A percentile compares a stretch with the other conserved stretches of the same genome.
Evolutionary conservation across 2,888 invertebrate species (phyloP).

Genomic region (Heliconius cydno): DNA sequence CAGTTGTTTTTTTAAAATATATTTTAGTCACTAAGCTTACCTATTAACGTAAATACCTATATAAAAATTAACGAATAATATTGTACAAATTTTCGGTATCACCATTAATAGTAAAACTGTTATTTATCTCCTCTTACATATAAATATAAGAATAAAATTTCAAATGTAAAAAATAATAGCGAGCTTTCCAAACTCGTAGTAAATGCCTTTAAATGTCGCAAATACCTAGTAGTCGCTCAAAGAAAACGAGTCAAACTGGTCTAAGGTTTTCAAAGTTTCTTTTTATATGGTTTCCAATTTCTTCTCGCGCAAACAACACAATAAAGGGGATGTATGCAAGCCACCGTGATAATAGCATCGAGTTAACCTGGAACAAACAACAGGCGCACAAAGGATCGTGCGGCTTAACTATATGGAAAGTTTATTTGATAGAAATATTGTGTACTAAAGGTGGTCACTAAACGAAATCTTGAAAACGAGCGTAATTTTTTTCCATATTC

Average conservation of each 20-base stretch:
- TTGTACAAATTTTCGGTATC: constrained; percentile 6
- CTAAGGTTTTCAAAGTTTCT: constrained; percentile 61
- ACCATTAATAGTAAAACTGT: not conserved
- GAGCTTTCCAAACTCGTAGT: constrained; percentile 11
- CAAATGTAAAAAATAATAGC: not conserved
- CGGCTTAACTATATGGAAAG: constrained; percentile 53
- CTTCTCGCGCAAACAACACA: constrained; percentile 67
- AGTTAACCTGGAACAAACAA: constrained; percentile 51
- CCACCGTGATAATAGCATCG: constrained; percentile 65
- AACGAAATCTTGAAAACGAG: not conserved
- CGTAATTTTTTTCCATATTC: not conserved
- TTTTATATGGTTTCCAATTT: constrained; percentile 69
- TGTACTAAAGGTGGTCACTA: constrained; percentile 6
- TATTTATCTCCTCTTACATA: not conserved
- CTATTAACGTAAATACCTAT: not conserved
- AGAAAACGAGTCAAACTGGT: constrained; percentile 68
- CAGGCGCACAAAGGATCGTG: constrained; percentile 55
- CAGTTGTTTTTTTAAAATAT: not conserved
- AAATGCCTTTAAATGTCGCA: constrained; percentile 34
- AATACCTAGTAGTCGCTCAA: constrained; percentile 49
- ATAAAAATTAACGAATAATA: not conserved
- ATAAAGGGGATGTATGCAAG: constrained; percentile 62
- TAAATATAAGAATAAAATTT: not conserved
- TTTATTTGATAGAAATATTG: constrained; percentile 34
- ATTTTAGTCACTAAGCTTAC: not conserved